Conservation (phyloP, 1,140 invertebrate species). For the Philotrypesis tridentata region DNA sequence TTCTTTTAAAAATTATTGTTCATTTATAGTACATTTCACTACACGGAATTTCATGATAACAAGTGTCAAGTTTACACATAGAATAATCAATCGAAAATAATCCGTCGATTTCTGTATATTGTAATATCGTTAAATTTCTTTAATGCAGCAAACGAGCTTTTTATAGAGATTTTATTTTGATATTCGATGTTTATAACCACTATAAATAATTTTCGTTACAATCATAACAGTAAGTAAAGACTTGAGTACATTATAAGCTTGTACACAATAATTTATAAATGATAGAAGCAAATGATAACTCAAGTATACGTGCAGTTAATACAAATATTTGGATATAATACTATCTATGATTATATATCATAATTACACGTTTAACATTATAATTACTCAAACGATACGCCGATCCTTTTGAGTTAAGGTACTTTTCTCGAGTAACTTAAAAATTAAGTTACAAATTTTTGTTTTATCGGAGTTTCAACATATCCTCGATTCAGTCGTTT, state of each 20-base stretch:
- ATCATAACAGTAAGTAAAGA: background rate
- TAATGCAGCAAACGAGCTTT: background rate
- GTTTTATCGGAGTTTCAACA: background rate
- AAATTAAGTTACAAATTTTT: background rate
- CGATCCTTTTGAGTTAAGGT: background rate
- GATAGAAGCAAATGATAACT: background rate
- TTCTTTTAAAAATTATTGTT: background rate
- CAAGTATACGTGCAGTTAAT: no score
- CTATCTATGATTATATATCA: no score
- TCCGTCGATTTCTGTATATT: background rate
- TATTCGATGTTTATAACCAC: no score
- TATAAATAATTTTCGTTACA: background rate
- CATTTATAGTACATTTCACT: constrained; percentile 12
- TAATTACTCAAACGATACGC: background rate
- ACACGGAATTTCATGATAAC: background rate
- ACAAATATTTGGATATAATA: no score
- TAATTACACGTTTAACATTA: no score
- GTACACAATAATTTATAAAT: no score
- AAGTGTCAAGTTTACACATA: background rate
- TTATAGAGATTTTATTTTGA: no score
- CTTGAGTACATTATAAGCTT: no score
- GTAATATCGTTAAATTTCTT: background rate
- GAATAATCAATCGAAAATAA: background rate
- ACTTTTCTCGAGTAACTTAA: background rate
- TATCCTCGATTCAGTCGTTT: background rate